phyloP scores from a whole-genome alignment of 2,113 vertebrate species.

The Rhabdomys dilectus region DNA sequence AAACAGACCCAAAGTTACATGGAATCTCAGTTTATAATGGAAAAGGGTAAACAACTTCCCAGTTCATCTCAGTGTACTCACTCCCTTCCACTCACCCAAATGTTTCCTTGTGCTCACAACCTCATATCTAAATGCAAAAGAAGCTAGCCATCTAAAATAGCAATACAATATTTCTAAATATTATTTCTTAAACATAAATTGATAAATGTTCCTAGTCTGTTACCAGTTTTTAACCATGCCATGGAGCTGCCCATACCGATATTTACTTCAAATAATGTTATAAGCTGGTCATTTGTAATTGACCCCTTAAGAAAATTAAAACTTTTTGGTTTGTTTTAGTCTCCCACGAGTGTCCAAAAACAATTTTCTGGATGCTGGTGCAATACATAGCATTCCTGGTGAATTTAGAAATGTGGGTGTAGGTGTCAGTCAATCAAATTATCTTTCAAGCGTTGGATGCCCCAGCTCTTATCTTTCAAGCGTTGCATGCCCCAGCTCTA shows the following conservation, averaged over 20 bases:
- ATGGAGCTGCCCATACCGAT: not conserved
- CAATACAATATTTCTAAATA: not conserved
- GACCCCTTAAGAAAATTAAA: not conserved
- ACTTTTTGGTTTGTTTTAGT: not conserved
- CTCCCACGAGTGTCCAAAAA: not conserved
- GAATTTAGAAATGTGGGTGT: conserved; percentile 45
- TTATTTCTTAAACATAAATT: not conserved
- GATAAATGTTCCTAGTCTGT: not conserved
- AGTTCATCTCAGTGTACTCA: too few relatives aligned
- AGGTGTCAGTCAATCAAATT: not conserved
- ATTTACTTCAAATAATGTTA: not conserved
- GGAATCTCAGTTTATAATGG: not conserved
- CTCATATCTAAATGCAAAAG: not conserved
- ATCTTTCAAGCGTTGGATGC: not conserved
- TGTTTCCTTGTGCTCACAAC: not conserved
- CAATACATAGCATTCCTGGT: not conserved
- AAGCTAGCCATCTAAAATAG: not conserved
- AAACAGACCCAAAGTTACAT: not conserved
- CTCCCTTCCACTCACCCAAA: not conserved
- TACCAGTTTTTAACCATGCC: not conserved
- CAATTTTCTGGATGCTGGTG: not conserved
- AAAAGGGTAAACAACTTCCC: not conserved
- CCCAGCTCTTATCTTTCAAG: not conserved
- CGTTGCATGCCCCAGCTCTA: not conserved
- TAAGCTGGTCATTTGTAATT: not conserved